Evolutionary conservation across 2,888 invertebrate species (phyloP), one percentile per base, ranked within the genome.

Genomic region (Agrotis puta): DNA sequence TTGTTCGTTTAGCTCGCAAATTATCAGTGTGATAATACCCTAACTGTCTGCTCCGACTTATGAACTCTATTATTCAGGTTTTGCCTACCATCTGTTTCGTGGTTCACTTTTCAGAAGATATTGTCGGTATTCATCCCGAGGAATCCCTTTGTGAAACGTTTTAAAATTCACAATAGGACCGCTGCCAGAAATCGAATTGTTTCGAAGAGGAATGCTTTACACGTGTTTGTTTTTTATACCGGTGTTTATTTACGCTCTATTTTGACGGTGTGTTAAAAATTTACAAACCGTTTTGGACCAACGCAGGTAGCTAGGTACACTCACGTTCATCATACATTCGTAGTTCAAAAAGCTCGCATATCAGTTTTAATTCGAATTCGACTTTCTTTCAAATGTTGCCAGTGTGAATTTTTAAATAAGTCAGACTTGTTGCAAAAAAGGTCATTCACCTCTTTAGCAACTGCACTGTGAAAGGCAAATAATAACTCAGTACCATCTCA

Each of bases 11-110:
- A 6, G 14, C 20, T 39, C 16, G 1, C 2, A 45, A 57, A 20
- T 45, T 16, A 2, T 16, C 27, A 43, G 50, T 76, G 22, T 66
- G 54, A 33, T 47, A 20, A n/a, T 18, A 13, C 56, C 69, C 24
- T 75, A 56, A 59, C 62, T 62, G 59, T 71, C 68, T 74, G 20
- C 67, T 61, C 45, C 47, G 63, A 72, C 70, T 83, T 67, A 64
- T 58, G 57, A 72, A 76, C 68, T 83, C 65, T 82, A 82, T 85
- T 83, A 86, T 79, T 79, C 74, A 85, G 58, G 59, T 67, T 61
- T 73, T 71, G 54, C 64, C 72, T 70, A 22, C 76, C 66, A 69
- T 81, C 72, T 81, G 79, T 77, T 77, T 64, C 61, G 74, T 39
- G 66, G 70, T 74, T 69, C 65, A 45, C 43, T 67, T 79, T 66